Percentiles rank a stretch among this genome's conserved stretches.
Evolutionary conservation across 2,888 invertebrate species (phyloP).

Genomic region (Philopedon plagiatum): DNA sequence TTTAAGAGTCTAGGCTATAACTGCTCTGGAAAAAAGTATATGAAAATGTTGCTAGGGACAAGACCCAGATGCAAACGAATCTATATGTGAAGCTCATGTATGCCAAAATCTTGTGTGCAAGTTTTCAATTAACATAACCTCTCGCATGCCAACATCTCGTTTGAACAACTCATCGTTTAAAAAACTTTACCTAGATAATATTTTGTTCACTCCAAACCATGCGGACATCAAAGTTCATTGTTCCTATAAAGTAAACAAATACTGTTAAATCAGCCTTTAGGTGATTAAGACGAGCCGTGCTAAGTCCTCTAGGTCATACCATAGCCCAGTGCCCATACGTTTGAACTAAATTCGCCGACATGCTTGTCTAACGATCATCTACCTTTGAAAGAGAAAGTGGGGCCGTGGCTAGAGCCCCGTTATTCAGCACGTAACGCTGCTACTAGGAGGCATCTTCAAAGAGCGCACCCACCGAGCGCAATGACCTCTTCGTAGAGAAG

Average conservation of each 20-base stretch:
- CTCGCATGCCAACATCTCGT: no score
- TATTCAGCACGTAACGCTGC: constrained; percentile 44
- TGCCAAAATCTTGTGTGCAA: no score
- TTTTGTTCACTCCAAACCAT: background rate
- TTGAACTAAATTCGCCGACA: constrained; percentile 33
- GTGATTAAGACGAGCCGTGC: constrained; percentile 8
- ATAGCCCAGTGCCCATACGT: constrained; percentile 9
- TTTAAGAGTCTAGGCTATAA: no score
- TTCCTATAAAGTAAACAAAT: constrained; percentile 1
- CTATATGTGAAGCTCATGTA: no score
- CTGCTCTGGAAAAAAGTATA: no score
- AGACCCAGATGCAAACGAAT: no score
- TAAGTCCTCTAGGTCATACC: constrained; percentile 3
- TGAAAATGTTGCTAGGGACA: no score
- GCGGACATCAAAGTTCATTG: background rate
- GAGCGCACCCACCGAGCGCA: constrained; percentile 51
- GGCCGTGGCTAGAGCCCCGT: constrained; percentile 48
- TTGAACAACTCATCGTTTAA: no score
- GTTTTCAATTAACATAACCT: no score
- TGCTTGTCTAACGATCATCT: constrained; percentile 53
- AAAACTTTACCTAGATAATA: no score
- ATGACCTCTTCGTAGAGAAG: constrained; percentile 49
- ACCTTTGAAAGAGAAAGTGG: constrained; percentile 59
- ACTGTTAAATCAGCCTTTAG: constrained; percentile 1
- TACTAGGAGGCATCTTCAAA: constrained; percentile 39